Evolutionary conservation across 2,888 invertebrate genomes (phyloP).

Genomic region (Drosophila suboccidentalis): DNA sequence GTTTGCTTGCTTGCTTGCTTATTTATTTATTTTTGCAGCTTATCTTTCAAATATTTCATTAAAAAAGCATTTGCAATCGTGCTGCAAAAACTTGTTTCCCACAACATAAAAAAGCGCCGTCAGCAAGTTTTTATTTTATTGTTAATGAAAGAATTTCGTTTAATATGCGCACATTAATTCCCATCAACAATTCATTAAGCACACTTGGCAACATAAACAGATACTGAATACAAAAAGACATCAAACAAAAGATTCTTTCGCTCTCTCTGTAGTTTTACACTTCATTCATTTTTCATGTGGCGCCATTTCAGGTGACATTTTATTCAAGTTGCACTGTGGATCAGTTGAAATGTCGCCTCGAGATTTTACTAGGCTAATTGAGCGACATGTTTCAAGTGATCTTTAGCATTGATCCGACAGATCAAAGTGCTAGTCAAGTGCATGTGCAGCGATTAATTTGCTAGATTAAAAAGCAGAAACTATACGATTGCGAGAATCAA

Average conservation of each 20-base stretch:
- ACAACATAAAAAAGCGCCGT: slow-evolving; percentile 69
- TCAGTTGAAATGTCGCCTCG: slow-evolving; percentile 11
- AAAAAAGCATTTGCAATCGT: slow-evolving; percentile 77
- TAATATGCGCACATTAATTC: slow-evolving; percentile 80
- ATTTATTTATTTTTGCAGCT: slow-evolving; percentile 56
- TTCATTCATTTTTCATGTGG: slow-evolving; percentile 29
- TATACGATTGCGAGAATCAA: too few species aligned
- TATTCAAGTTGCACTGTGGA: slow-evolving; percentile 26
- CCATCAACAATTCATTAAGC: slow-evolving; percentile 77
- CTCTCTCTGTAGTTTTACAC: not conserved
- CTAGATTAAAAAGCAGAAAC: slow-evolving; percentile 15
- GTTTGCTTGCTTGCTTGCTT: slow-evolving; percentile 30
- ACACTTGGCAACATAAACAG: slow-evolving; percentile 48
- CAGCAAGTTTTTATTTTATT: slow-evolving; percentile 56
- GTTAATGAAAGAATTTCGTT: slow-evolving; percentile 79
- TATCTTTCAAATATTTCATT: slow-evolving; percentile 76
- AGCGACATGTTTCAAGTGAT: slow-evolving; percentile 38
- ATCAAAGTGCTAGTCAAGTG: slow-evolving; percentile 56
- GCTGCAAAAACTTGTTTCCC: slow-evolving; percentile 72
- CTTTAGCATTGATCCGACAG: slow-evolving; percentile 65
- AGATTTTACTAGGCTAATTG: slow-evolving; percentile 49
- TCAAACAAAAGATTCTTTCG: slow-evolving; percentile 11
- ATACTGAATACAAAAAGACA: slow-evolving; percentile 18
- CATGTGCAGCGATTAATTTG: slow-evolving; percentile 39
- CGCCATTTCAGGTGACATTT: slow-evolving; percentile 57